Base-by-base conservation (phyloP, 2,113 vertebrate species). In the Loxodonta africana region DNA sequence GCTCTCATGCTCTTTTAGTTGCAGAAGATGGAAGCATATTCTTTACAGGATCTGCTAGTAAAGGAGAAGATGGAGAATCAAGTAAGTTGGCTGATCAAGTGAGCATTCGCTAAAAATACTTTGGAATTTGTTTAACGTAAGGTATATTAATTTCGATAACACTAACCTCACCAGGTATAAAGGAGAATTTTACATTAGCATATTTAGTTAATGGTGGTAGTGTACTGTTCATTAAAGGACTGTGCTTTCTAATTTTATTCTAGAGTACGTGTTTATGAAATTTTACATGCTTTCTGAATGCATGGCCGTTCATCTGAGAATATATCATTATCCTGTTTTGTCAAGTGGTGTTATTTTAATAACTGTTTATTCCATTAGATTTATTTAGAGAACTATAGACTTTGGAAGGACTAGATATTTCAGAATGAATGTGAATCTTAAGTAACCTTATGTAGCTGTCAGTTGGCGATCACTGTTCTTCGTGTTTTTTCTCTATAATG, bases 41-140 rank as follows among this genome's bases (percentile, higher is more conserved):
- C 98, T 99, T 99, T 95, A 99, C 99, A 26, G 99, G 99, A 51
- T 99, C 99, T 71, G 99, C 99, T 91, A 99, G 99, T 98, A 99
- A 99, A 98, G 99, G 99, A 97, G 99, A 99, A 95, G 99, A 99
- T 83, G 99, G 99, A 14, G 99, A 99, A 97, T 99, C 99, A 97
- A 99, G 99, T 99, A 99, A 51, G 99, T 99, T 88, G 94, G 37
- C 30, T 63, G 14, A 65, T 57, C 15, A 74, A 11, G 25, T 92
- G n/a, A 28, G 14, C 53, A 48, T 67, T 96, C 23, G 65, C 0
- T 86, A 69, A 86, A 86, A 73, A 41, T 73, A 63, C 30, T 53
- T 33, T 65, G 48, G 33, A 83, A 73, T 93, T 90, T 91, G 26
- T 51, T 69, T 94, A 69, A 65, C 6, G 26, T 60, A 41, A 86